Evolutionary conservation across 2,797 vertebrate genomes (phyloP), one percentile per base, ranked within the genome.

Genomic region (Tokudaia muenninki): DNA sequence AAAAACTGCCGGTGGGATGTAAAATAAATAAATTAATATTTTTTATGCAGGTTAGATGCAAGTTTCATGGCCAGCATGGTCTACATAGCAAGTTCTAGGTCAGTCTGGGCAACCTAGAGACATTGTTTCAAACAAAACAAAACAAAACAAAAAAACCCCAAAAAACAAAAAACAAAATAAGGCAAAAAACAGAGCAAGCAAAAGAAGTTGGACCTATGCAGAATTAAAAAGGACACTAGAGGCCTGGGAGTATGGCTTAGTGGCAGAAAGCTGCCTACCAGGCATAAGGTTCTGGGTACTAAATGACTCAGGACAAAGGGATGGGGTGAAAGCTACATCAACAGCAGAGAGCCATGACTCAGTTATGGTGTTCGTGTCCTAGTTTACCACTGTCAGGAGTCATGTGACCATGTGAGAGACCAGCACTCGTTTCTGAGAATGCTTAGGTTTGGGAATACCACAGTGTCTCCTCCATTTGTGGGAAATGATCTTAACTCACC

Each of bases 381-480:
- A 50, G 63, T 29, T 87, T 90, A 9, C 70, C 13, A 19, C 41
- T 12, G 41, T 67, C 41, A 22, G 82, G 11, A 47, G 24, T 83
- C 57, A 41, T 24, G 4, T 44, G 19, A 61, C 24, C 57, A 41
- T 2, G 57, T 4, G 55, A 82, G 26, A 34, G 63, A 41, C 65
- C 37, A 67, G 92, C 74, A 70, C 13, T 67, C 29, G 11, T 87
- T 94, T 93, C 86, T 92, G 91, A 94, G 91, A 96, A 95, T 74
- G 29, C 59, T 65, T 78, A 13, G 24, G 47, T 91, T 88, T 78
- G 21, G 52, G 90, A 92, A 96, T 86, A 86, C 41, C 31, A 44
- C 24, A 3, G 2, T 55, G 37, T 65, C 52, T 79, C 41, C 57
- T 80, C 52, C 34, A 70, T 21, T 31, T 77, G 37, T 70, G 65